Percentiles rank a stretch among this genome's conserved stretches.
phyloP scores from a whole-genome alignment of 2,113 vertebrate genomes.

The Agapornis roseicollis region DNA sequence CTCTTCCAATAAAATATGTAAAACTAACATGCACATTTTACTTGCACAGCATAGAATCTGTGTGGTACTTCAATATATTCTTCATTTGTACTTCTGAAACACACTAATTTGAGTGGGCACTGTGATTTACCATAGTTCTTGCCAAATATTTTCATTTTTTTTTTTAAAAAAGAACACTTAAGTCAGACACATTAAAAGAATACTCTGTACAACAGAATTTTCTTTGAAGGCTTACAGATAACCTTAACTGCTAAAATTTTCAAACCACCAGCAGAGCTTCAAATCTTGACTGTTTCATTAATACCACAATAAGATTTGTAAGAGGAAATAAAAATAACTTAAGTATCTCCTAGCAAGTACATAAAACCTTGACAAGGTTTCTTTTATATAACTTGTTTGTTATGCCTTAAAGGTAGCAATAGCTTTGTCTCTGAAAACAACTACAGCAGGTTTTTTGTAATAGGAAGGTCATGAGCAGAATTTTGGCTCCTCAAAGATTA shows the following conservation, averaged over 20 bases:
- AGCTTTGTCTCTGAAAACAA: neutral
- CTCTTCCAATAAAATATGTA: neutral
- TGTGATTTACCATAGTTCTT: neutral
- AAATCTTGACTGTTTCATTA: neutral
- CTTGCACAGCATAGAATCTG: neutral
- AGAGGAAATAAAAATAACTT: neutral
- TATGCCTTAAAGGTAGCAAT: conserved; percentile 5
- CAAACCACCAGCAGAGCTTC: neutral
- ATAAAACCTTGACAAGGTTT: neutral
- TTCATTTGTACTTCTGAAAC: neutral
- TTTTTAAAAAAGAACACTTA: neutral
- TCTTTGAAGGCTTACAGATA: neutral
- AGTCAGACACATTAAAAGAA: neutral
- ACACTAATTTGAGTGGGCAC: neutral
- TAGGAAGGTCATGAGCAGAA: neutral
- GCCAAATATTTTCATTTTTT: neutral
- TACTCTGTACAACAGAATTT: neutral
- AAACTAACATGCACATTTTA: neutral
- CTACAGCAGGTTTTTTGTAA: neutral
- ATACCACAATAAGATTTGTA: neutral
- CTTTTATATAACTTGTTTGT: neutral
- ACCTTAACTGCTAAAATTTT: neutral
- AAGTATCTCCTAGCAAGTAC: neutral
- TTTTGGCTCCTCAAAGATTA: neutral
- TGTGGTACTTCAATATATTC: neutral